Evolutionary conservation across 2,888 invertebrate species (phyloP).

Genomic region (Euclidia mi): DNA sequence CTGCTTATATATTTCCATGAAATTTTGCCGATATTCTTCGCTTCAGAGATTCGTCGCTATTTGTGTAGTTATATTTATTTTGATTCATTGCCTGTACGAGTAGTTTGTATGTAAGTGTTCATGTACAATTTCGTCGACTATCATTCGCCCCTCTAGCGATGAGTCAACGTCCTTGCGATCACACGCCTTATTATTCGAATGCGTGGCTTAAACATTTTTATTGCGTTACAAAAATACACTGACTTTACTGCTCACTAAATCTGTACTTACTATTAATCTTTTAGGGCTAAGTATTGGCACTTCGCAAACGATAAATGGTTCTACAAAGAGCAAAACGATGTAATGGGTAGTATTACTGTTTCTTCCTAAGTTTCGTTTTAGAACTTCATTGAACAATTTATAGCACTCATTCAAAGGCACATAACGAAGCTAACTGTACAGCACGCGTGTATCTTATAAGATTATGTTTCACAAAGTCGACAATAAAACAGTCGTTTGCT

Average conservation of each 20-base stretch:
- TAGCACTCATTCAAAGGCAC: background rate
- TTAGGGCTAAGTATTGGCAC: no score
- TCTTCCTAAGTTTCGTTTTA: background rate
- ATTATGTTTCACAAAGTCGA: slow-evolving; percentile 53
- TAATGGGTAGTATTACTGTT: background rate
- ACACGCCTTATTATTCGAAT: slow-evolving; percentile 59
- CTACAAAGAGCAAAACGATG: no score
- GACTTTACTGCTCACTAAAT: slow-evolving; percentile 21
- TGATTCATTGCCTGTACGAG: slow-evolving; percentile 39
- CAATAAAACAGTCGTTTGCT: slow-evolving; percentile 53
- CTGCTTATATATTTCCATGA: slow-evolving; percentile 1
- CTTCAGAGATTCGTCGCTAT: slow-evolving; percentile 27
- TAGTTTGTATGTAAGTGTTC: slow-evolving; percentile 43
- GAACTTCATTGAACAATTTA: slow-evolving; percentile 6
- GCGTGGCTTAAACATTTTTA: slow-evolving; percentile 67
- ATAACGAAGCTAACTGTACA: slow-evolving; percentile 6
- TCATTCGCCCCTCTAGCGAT: slow-evolving; percentile 47
- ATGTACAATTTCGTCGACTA: slow-evolving; percentile 28
- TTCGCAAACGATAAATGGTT: no score
- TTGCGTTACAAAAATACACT: slow-evolving; percentile 34
- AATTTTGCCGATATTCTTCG: slow-evolving; percentile 17
- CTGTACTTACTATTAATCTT: background rate
- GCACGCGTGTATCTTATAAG: slow-evolving; percentile 9
- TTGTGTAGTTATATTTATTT: slow-evolving; percentile 26
- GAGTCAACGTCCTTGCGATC: slow-evolving; percentile 63